Base-by-base conservation (phyloP, 2,888 invertebrate species). In the Ormyrus nitidulus region DNA sequence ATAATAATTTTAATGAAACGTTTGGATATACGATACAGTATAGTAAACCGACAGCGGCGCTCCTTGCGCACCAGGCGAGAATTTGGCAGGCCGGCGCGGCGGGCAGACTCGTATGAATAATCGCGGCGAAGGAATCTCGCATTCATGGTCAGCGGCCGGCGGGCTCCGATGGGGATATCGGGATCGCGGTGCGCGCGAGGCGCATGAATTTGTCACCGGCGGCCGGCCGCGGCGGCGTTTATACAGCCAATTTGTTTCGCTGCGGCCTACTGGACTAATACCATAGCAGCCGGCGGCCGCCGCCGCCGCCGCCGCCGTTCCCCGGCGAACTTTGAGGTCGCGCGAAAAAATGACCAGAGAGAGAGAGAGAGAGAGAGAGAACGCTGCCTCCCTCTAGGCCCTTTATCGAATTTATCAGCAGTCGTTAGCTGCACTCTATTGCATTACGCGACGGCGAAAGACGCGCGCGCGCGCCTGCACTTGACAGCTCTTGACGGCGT, bases 191-290 rank as follows among this genome's bases (percentile, higher is more conserved):
- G 34, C 34, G 34, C 34, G 34, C 51, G 59, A 13, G 46, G 64
- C 54, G 54, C 46, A 64, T 48, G 66, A 74, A 74, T 74, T 66
- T 74, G 66, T 74, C 74, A 66, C 58, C 58, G 66, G 56, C 4
- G 13, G 46, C 7, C 34, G 34, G 34, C 68, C 61, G 8, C 62
- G 61, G 51, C 49, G 56, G 10, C 34, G 34, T 79, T 82, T 76
- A 81, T 83, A 83, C 82, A 81, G 77, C 76, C 82, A 84, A 85
- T 86, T 86, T 85, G 83, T 83, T 84, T 75, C 72, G 51, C 13
- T 65, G 71, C 65, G 72, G 72, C 65, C 56, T 72, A 44, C n/a
- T 44, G 34, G 11, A 34, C 77, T 73, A 48, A 10, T 53, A 44
- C 48, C 56, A 11, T 34, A 34, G 34, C 34, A 4, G 34, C 56